Evolutionary conservation across 2,113 vertebrate genomes (phyloP).

Genomic region (Poecile atricapillus): DNA sequence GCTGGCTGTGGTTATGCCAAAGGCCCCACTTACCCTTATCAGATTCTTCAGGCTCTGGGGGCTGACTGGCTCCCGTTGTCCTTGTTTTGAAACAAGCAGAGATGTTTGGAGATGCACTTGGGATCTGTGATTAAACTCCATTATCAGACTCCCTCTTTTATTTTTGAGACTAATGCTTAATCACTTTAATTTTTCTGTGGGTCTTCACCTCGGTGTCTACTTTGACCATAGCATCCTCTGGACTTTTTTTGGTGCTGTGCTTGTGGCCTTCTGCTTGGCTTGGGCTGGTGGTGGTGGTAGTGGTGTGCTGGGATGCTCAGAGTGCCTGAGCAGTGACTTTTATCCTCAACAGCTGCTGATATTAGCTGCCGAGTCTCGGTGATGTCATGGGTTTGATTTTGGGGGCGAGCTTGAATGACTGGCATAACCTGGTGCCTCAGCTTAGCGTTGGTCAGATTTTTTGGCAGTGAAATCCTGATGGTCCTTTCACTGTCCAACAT

Average conservation of each 20-base stretch:
- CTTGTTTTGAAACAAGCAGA: neutral
- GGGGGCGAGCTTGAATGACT: neutral
- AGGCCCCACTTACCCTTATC: neutral
- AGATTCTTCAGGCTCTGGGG: neutral
- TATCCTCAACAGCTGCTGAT: conserved; percentile 57
- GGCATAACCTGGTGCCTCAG: conserved; percentile 17
- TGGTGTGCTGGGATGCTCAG: neutral
- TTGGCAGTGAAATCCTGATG: conserved; percentile 14
- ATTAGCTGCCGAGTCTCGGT: neutral
- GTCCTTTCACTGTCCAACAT: neutral
- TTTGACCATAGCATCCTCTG: neutral
- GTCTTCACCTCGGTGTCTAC: accelerated
- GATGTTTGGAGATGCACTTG: neutral
- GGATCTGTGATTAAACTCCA: neutral
- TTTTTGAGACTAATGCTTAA: neutral
- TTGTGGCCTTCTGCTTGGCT: neutral
- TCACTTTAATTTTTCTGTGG: neutral
- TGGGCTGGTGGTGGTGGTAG: neutral
- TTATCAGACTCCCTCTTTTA: neutral
- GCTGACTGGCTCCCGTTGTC: neutral
- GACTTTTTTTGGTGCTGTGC: neutral
- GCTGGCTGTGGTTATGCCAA: neutral
- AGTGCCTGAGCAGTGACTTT: conserved; percentile 47
- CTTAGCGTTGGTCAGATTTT: neutral
- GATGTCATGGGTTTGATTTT: conserved; percentile 51